Evolutionary conservation across 2,113 vertebrate genomes (phyloP).

Genomic region (Abramis brama): DNA sequence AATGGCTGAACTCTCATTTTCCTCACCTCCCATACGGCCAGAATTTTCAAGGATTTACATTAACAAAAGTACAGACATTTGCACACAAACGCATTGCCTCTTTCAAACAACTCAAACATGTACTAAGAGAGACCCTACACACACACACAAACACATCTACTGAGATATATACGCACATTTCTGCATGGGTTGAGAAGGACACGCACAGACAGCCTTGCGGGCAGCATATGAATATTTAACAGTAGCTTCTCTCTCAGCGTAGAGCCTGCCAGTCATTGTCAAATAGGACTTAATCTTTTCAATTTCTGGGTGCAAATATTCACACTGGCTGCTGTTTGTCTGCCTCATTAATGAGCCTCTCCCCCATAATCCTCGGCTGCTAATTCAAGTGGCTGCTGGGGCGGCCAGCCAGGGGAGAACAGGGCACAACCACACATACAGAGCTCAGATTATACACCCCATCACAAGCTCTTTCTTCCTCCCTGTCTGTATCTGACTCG

Average conservation of each 20-base stretch:
- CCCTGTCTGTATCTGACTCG: slow-evolving; percentile 38
- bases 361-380: slow-evolving; percentile 98
- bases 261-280: slow-evolving; percentile 97
- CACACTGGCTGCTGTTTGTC: slow-evolving; percentile 99
- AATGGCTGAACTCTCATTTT: slow-evolving; percentile 45
- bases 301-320: slow-evolving; percentile 99
- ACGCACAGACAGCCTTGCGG: slow-evolving; percentile 74
- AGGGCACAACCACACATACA: slow-evolving; percentile 83
- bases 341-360: slow-evolving; percentile 98
- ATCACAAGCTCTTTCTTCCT: slow-evolving; percentile 29
- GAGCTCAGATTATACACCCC: slow-evolving; percentile 80
- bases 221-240: slow-evolving; percentile 98
- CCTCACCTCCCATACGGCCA: background rate
- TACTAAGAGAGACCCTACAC: background rate
- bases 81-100: slow-evolving; percentile 38
- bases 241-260: slow-evolving; percentile 92
- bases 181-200: slow-evolving; percentile 63
- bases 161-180: slow-evolving; percentile 63
- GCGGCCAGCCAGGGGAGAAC: slow-evolving; percentile 78
- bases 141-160: slow-evolving; percentile 8
- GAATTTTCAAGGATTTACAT: slow-evolving; percentile 15
- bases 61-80: slow-evolving; percentile 22
- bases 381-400: slow-evolving; percentile 97
- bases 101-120: slow-evolving; percentile 28
- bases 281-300: slow-evolving; percentile 99